phyloP scores from a whole-genome alignment of 2,888 invertebrate genomes.

The Aquatica leii region DNA sequence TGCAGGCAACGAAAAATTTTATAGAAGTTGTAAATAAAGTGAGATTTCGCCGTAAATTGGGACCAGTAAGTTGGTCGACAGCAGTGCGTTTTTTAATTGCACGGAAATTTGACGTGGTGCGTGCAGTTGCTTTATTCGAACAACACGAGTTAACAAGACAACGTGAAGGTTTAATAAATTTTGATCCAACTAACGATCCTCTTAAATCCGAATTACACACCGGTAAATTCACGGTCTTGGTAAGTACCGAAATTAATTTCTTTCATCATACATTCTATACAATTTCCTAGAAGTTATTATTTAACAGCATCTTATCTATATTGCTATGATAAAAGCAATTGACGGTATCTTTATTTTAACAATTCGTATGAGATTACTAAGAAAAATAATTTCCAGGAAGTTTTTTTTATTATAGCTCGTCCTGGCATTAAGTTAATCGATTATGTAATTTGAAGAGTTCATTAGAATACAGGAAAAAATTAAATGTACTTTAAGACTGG shows the following conservation, averaged over 20 bases:
- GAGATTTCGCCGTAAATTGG: slow-evolving; percentile 64
- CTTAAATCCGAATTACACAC: slow-evolving; percentile 87
- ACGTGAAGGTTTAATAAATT: slow-evolving; percentile 83
- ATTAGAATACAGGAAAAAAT: too few species aligned
- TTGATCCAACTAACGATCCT: slow-evolving; percentile 85
- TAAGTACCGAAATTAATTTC: slow-evolving; percentile 59
- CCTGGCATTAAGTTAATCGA: too few species aligned
- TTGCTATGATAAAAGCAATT: too few species aligned
- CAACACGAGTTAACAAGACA: slow-evolving; percentile 91
- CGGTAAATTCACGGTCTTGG: slow-evolving; percentile 96
- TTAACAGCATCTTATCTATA: neutral
- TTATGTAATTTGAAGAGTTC: too few species aligned
- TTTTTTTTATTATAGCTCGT: too few species aligned
- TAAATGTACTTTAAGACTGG: too few species aligned
- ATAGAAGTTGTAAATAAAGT: slow-evolving; percentile 75
- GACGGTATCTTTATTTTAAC: too few species aligned
- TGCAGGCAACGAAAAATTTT: slow-evolving; percentile 83
- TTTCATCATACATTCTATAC: neutral
- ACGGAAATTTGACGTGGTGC: slow-evolving; percentile 91
- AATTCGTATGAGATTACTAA: too few species aligned
- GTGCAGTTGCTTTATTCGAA: slow-evolving; percentile 90
- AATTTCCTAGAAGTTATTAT: neutral
- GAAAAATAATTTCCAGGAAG: too few species aligned
- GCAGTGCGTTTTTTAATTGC: slow-evolving; percentile 93
- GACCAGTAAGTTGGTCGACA: slow-evolving; percentile 81